Conservation (phyloP, 2,888 invertebrate genomes). For the Podabrus alpinus region DNA sequence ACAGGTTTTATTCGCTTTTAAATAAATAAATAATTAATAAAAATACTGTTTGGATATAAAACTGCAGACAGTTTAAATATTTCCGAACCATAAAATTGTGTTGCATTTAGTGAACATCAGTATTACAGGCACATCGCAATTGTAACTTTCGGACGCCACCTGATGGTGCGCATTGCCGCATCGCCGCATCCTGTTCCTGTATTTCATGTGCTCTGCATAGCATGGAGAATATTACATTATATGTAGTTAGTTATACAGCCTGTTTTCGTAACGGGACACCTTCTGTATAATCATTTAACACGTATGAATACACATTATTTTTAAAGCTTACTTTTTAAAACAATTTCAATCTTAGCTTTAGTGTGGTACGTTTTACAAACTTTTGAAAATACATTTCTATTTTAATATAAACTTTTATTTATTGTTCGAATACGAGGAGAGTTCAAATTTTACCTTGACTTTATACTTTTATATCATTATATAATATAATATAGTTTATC, state of each 20-base stretch:
- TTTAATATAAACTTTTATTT: not conserved
- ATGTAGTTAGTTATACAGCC: constrained; percentile 42
- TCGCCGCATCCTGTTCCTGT: constrained; percentile 50
- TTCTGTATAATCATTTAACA: constrained; percentile 32
- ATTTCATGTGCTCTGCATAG: constrained; percentile 47
- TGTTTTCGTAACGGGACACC: constrained; percentile 47
- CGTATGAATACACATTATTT: not conserved
- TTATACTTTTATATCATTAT: too few relatives aligned
- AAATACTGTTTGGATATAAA: not conserved
- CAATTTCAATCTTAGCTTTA: not conserved
- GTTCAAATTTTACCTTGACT: too few relatives aligned
- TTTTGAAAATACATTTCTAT: not conserved
- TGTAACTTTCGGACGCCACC: constrained; percentile 51
- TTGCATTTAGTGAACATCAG: constrained; percentile 48
- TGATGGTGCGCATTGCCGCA: constrained; percentile 52
- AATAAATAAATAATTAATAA: not conserved
- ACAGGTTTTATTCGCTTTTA: not conserved
- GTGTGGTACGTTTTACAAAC: not conserved
- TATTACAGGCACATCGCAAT: constrained; percentile 52
- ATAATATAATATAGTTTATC: too few relatives aligned
- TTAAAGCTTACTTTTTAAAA: not conserved
- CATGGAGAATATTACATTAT: constrained; percentile 52
- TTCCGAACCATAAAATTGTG: constrained; percentile 14
- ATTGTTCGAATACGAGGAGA: too few relatives aligned
- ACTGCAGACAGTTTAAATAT: not conserved